These are phyloP conservation scores for Latrodectus elegans DNA, from an alignment of 2,888 invertebrate genomes.

Conservation along the genomic window DNA sequence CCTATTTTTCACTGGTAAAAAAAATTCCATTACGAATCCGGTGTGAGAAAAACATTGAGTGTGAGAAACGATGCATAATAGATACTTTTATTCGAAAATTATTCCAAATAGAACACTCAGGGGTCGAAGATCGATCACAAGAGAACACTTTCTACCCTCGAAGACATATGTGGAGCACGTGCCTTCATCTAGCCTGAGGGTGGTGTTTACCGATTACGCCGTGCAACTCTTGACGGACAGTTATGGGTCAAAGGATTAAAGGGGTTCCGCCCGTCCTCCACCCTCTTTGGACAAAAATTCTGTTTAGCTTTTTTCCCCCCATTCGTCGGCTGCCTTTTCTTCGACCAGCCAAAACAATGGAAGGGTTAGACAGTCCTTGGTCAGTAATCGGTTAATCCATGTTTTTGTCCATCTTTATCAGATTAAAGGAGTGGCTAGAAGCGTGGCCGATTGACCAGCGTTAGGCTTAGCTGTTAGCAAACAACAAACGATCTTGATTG, in stretches of 20 bases:
- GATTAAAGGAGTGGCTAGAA: background rate
- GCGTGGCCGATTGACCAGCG: background rate
- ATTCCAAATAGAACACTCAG: background rate
- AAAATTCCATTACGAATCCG: background rate
- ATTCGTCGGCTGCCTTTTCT: too few relatives aligned
- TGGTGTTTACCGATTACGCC: background rate
- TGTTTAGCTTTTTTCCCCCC: background rate
- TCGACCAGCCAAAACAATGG: background rate
- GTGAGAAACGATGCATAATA: background rate
- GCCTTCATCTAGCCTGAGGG: background rate
- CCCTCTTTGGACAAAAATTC: background rate
- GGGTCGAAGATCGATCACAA: background rate
- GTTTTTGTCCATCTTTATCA: background rate
- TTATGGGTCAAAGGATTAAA: background rate
- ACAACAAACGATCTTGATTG: too few relatives aligned
- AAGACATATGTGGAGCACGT: background rate
- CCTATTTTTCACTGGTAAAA: background rate
- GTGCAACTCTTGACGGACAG: slow-evolving; percentile 7
- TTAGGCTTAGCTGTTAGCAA: too few relatives aligned
- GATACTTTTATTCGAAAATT: background rate
- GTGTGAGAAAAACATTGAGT: background rate
- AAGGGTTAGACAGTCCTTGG: background rate
- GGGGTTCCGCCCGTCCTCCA: slow-evolving; percentile 17
- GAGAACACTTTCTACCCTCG: background rate
- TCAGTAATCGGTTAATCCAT: background rate